These are phyloP conservation scores for Thamnaconus septentrionalis DNA, from an alignment of 2,113 vertebrate genomes.

Conservation along the genomic window DNA sequence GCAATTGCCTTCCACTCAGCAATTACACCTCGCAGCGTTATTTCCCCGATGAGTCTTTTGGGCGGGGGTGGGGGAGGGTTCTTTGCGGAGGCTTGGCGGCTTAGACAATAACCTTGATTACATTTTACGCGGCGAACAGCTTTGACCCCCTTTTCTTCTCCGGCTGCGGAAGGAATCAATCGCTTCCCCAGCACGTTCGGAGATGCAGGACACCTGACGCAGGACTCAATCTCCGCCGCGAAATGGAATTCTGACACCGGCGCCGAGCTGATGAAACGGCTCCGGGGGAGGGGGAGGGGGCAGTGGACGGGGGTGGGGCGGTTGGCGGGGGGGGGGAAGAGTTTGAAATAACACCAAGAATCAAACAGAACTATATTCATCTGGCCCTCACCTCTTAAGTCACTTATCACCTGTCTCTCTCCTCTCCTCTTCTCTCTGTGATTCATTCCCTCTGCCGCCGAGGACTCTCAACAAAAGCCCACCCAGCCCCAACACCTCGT, in stretches of 20 bases:
- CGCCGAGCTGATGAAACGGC: conserved; percentile 68
- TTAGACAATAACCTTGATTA: conserved; percentile 44
- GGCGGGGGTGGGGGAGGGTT: conserved; percentile 54
- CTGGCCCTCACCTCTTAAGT: conserved; percentile 45
- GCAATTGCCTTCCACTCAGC: conserved; percentile 35
- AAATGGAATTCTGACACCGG: conserved; percentile 83
- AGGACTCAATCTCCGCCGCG: conserved; percentile 56
- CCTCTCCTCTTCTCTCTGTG: conserved; percentile 23
- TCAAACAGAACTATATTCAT: conserved; percentile 50
- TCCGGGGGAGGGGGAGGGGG: conserved; percentile 69
- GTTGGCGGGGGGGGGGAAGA: conserved; percentile 42
- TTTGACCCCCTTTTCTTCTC: conserved; percentile 51
- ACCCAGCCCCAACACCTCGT: conserved; percentile 19
- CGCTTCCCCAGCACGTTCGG: conserved; percentile 77
- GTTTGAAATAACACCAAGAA: conserved; percentile 39
- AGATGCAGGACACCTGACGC: conserved; percentile 66
- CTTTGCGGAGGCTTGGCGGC: conserved; percentile 39
- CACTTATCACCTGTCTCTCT: conserved; percentile 27
- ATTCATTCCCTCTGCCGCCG: conserved; percentile 18
- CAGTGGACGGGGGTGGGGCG: conserved; percentile 58
- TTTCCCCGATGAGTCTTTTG: conserved; percentile 45
- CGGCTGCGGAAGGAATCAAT: conserved; percentile 72
- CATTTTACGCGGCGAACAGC: conserved; percentile 41
- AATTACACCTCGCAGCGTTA: conserved; percentile 40
- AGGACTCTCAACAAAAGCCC: too few relatives aligned